Base-by-base conservation (phyloP, 1,140 invertebrate species). In the Bombus fervidus region DNA sequence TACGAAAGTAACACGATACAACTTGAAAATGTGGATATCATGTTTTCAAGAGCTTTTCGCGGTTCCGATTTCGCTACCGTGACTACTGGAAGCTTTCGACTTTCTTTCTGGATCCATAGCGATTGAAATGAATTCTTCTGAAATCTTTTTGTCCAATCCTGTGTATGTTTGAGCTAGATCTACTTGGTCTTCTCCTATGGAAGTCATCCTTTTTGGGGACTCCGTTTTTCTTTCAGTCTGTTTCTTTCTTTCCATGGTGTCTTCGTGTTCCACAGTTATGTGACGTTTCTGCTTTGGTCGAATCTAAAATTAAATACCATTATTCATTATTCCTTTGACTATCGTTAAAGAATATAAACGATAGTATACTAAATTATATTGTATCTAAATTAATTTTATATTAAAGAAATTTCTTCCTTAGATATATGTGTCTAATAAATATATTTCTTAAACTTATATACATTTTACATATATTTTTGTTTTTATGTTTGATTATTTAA, bases 121-220 rank as follows among this genome's bases (percentile, higher is more conserved):
- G 22, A 96, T 96, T 12, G 95, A 95, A 66, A 96, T 96, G 86
- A 96, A 96, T 85, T 96, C 96, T 81, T 96, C 96, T 1, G 96
- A 96, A 34, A 96, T 95, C 87, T 94, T 95, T 64, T 96, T 94
- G 87, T 96, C 96, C 66, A 96, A 91, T n/a, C 96, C 96, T 1
- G 96, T 96, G 85, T 96, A 96, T 4, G 96, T 96, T 72, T 94
- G 94, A 4, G 95, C 93, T n/a, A 96, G 90, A 85, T 96, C 95
- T 0, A 94, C 87, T 75, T 94, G 93, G 75, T 95, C 93, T 74
- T 94, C 94, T 15, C 89, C 92, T 31, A 93, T 93, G 57, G 94
- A 92, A 57, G 92, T 91, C 91, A 93, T 93, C 66, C 90, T 92
- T 73, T 93, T 93, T 53, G 89, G 75, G 10, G 87, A 88, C 12